Percentiles rank a stretch among this genome's conserved stretches.
Evolutionary conservation across 2,113 vertebrate genomes (phyloP).

Genomic region (Phrynosoma blainvillii): DNA sequence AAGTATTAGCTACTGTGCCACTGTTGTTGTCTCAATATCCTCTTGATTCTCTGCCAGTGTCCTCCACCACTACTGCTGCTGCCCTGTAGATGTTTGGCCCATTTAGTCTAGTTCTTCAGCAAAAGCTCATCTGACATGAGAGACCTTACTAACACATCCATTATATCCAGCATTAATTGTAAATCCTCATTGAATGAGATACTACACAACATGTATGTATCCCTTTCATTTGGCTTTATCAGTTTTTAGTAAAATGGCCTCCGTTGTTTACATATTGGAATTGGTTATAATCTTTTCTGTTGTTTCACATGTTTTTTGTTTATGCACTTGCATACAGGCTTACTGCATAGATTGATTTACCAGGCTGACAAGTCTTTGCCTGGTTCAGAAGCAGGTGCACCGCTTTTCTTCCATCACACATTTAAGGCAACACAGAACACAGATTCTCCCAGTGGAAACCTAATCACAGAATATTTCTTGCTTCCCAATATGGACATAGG

Average conservation of each 20-base stretch:
- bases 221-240: not conserved
- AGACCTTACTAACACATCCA: no score
- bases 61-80: no score
- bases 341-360: not conserved
- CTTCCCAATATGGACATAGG: no score
- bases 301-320: not conserved
- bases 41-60: no score
- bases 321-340: not conserved
- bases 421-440: not conserved
- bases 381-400: not conserved
- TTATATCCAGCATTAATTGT: not conserved
- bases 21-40: no score
- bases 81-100: no score
- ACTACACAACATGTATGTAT: not conserved
- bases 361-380: not conserved
- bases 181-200: not conserved
- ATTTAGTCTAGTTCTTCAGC: no score
- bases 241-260: not conserved
- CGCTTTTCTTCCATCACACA: not conserved
- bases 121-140: no score
- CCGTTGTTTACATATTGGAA: not conserved
- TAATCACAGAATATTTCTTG: not conserved
- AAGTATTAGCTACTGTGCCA: no score
- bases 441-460: not conserved
- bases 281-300: not conserved